These are phyloP conservation scores for Dipus sagitta DNA, from an alignment of 2,797 vertebrate species.

Conservation along the genomic window DNA sequence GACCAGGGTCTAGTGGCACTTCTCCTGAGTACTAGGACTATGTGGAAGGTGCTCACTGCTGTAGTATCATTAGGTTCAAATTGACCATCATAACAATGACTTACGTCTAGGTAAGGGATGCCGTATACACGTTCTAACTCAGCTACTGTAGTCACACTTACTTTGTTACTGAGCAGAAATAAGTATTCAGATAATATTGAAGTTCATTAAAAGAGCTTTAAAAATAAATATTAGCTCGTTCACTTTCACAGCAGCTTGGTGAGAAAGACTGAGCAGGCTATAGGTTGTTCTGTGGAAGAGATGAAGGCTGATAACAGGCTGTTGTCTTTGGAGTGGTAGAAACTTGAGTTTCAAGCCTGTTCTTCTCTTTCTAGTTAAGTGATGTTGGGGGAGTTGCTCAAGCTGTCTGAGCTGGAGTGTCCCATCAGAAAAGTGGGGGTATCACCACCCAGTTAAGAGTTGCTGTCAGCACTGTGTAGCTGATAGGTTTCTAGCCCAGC, in stretches of 20 bases:
- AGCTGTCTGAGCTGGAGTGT: neutral
- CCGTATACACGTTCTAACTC: neutral
- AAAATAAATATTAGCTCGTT: constrained; percentile 35
- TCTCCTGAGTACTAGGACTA: constrained; percentile 17
- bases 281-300: constrained; percentile 10
- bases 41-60: neutral
- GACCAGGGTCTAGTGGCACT: neutral
- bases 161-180: constrained; percentile 10
- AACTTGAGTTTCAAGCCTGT: neutral
- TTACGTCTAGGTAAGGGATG: neutral
- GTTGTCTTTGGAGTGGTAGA: neutral
- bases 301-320: neutral
- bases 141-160: neutral
- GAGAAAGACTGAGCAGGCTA: neutral
- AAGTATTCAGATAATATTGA: neutral
- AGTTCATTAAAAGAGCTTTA: constrained; percentile 23
- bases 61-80: neutral
- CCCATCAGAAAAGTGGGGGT: neutral
- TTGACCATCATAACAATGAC: neutral
- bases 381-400: neutral
- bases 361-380: neutral
- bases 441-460: neutral
- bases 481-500: fast-evolving
- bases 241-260: neutral
- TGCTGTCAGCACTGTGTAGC: neutral